Base-by-base conservation (phyloP, 2,888 invertebrate genomes). In the Ennomos erosarius region DNA sequence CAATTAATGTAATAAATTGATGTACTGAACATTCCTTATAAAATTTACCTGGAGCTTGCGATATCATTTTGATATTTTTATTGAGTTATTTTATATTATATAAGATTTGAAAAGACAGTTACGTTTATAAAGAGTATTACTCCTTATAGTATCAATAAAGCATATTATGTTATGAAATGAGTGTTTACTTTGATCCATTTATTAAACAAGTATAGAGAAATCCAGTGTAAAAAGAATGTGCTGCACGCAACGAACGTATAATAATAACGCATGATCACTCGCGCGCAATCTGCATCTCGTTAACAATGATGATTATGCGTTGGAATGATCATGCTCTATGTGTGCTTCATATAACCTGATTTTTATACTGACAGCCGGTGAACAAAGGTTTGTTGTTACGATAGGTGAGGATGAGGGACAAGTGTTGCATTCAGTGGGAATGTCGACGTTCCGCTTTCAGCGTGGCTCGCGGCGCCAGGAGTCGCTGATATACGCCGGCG, bases 11-110 rank as follows among this genome's bases (percentile, higher is more conserved):
- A 76, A 69, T 67, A 73, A 79, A 80, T 82, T 82, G 79, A 86
- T 83, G 82, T 82, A 89, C 85, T 86, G 83, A 87, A 90, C 90
- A 90, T 90, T 92, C 90, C 91, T 85, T 84, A 77, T 68, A 80
- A 77, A 79, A 76, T 76, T 78, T 79, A 73, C 71, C 76, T 79
- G 77, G 81, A 79, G 79, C 75, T 74, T 74, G 70, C 67, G 71
- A 74, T 78, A 42, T 74, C 79, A 79, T 74, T 84, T 83, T 80
- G 81, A 80, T 78, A 78, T 74, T 84, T 83, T 81, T 81, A 80
- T 78, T 67, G 39, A 58, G 48, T 70, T 75, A 81, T 82, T 77
- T 68, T 71, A 44, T 75, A 81, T 82, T 77, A 68, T 71, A 44
- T 64, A 60, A 60, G 56, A 56, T 55, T 79, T 74, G 78, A 80